phyloP scores from a whole-genome alignment of 2,113 vertebrate genomes.

The Copsychus sechellarum region DNA sequence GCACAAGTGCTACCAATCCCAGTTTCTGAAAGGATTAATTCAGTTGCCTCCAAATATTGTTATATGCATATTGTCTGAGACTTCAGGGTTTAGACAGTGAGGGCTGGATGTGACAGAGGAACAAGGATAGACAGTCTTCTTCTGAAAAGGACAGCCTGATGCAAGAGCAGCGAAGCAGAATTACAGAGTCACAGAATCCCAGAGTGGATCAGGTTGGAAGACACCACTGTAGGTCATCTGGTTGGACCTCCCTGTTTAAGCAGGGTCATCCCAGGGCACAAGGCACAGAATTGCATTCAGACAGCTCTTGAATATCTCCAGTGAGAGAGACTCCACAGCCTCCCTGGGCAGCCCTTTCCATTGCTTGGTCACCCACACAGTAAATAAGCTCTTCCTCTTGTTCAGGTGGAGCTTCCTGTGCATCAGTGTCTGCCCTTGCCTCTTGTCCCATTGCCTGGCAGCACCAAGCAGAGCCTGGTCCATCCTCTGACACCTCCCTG shows the following conservation, averaged over 20 bases:
- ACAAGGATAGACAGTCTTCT: not conserved
- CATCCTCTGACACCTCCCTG: not conserved
- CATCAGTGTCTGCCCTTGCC: not conserved
- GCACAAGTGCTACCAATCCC: not conserved
- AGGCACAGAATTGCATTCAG: not conserved
- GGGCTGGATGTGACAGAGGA: not conserved
- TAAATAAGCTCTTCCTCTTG: not conserved
- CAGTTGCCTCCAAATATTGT: not conserved
- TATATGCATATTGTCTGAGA: not conserved
- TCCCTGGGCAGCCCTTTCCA: not conserved
- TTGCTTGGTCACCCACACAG: not conserved
- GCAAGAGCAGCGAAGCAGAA: not conserved
- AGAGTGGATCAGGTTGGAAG: not conserved
- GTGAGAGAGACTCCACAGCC: not conserved
- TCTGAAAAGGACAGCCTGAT: not conserved
- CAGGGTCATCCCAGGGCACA: not conserved
- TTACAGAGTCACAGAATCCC: not conserved
- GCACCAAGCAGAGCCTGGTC: too few species aligned
- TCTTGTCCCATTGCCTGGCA: not conserved
- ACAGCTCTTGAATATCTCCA: not conserved
- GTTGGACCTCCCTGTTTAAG: not conserved
- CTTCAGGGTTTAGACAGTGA: not conserved
- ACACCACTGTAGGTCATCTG: not conserved
- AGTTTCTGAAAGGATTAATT: not conserved
- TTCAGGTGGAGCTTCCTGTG: not conserved